Percentiles rank a stretch among this genome's conserved stretches.
phyloP scores from a whole-genome alignment of 2,113 vertebrate genomes.

The Sterrhoptilus dennistouni region DNA sequence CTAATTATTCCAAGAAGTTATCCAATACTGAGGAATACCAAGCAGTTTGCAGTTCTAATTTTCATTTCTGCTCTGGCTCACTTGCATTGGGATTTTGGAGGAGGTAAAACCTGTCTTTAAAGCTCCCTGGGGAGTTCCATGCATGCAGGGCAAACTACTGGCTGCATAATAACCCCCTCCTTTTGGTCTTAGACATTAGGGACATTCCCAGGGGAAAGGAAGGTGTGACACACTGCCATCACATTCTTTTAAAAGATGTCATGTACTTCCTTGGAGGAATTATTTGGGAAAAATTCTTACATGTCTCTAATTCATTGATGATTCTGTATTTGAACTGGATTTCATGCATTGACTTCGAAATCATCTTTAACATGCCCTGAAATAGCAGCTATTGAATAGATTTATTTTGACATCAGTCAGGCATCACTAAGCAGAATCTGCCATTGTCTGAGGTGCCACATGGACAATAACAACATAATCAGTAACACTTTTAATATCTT shows the following conservation, averaged over 20 bases:
- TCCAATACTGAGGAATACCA: neutral
- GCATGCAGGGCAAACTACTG: neutral
- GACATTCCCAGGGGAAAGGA: neutral
- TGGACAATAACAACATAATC: neutral
- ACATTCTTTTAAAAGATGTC: neutral
- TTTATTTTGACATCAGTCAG: neutral
- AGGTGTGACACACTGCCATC: neutral
- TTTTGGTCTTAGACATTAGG: neutral
- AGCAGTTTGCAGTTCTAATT: neutral
- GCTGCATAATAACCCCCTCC: neutral
- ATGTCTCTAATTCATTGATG: neutral
- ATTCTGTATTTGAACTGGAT: neutral
- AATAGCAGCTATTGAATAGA: neutral
- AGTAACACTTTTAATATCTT: neutral
- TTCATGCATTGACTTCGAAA: neutral
- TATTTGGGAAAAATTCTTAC: neutral
- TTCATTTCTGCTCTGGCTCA: neutral
- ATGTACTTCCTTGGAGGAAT: neutral
- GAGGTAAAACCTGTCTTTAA: neutral
- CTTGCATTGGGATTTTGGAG: neutral
- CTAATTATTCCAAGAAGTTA: neutral
- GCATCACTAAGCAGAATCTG: neutral
- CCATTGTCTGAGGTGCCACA: neutral
- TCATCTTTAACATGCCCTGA: neutral
- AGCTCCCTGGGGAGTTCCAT: neutral